Evolutionary conservation across 2,113 vertebrate species (phyloP).

Genomic region (Aphyosemion australe): DNA sequence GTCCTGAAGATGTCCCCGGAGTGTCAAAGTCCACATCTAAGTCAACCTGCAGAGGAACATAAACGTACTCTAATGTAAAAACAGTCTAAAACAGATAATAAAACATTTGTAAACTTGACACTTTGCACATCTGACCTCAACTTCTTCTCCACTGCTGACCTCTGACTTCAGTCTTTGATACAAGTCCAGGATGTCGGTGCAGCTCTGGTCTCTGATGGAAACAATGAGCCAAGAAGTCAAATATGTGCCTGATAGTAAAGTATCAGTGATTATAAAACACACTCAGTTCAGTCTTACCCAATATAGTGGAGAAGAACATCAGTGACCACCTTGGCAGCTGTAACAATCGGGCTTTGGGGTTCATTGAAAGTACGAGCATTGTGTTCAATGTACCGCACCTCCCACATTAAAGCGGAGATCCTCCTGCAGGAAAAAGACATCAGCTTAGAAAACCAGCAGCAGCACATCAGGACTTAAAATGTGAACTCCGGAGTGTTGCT

Average conservation of each 20-base stretch:
- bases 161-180: slow-evolving; percentile 90
- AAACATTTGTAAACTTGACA: not conserved
- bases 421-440: slow-evolving; percentile 77
- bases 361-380: slow-evolving; percentile 98
- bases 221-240: slow-evolving; percentile 1
- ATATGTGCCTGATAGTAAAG: not conserved
- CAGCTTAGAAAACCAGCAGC: not conserved
- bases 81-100: not conserved
- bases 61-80: not conserved
- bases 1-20: slow-evolving; percentile 92
- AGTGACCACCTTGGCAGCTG: slow-evolving; percentile 93
- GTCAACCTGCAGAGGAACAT: slow-evolving; percentile 78
- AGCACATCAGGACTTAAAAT: not conserved
- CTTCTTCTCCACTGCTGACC: slow-evolving; percentile 83
- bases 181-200: slow-evolving; percentile 90
- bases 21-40: slow-evolving; percentile 93
- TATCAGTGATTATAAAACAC: not conserved
- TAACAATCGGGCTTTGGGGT: slow-evolving; percentile 95
- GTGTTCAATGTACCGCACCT: slow-evolving; percentile 97
- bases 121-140: slow-evolving; percentile 70
- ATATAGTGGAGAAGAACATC: slow-evolving; percentile 95
- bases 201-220: slow-evolving; percentile 91
- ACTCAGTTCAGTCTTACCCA: slow-evolving; percentile 77
- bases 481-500: not conserved
- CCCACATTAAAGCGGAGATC: slow-evolving; percentile 98